Evolutionary conservation across 2,888 invertebrate species (phyloP).

Genomic region (Drosophila peninsularis): DNA sequence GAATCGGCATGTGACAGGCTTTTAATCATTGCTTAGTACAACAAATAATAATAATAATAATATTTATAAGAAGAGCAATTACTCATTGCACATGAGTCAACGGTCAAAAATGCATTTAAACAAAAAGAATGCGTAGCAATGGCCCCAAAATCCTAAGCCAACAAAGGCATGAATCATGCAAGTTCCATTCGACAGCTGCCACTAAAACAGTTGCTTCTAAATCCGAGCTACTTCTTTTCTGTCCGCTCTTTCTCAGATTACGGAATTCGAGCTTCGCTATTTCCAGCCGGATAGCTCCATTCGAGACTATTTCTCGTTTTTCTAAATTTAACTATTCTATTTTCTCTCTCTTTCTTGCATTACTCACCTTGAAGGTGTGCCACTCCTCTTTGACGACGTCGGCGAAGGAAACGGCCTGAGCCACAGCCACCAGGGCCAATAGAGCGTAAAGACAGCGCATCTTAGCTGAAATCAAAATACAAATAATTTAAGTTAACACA

Average conservation of each 20-base stretch:
- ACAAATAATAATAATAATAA: slow-evolving; percentile 1
- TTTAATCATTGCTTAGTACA: slow-evolving; percentile 29
- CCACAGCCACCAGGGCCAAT: slow-evolving; percentile 85
- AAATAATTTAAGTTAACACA: not conserved
- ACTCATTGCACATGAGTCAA: slow-evolving; percentile 38
- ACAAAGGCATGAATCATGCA: slow-evolving; percentile 40
- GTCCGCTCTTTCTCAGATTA: not conserved
- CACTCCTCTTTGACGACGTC: slow-evolving; percentile 92
- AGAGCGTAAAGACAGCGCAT: slow-evolving; percentile 74
- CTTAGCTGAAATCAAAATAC: slow-evolving; percentile 37
- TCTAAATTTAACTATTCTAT: not conserved
- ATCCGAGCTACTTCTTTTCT: not conserved
- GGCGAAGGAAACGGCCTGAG: slow-evolving; percentile 89
- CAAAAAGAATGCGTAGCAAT: slow-evolving; percentile 13
- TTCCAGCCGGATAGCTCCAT: not conserved
- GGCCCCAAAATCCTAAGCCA: slow-evolving; percentile 8
- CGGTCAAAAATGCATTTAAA: slow-evolving; percentile 21
- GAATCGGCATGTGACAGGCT: slow-evolving; percentile 65
- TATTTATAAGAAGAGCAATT: not conserved
- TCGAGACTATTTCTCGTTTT: not conserved
- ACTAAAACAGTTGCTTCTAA: slow-evolving; percentile 15
- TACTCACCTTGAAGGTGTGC: slow-evolving; percentile 90
- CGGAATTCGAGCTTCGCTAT: not conserved
- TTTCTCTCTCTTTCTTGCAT: not conserved
- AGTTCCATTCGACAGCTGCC: slow-evolving; percentile 18